Base-by-base conservation (phyloP, 2,888 invertebrate species). In the Netelia virgata region DNA sequence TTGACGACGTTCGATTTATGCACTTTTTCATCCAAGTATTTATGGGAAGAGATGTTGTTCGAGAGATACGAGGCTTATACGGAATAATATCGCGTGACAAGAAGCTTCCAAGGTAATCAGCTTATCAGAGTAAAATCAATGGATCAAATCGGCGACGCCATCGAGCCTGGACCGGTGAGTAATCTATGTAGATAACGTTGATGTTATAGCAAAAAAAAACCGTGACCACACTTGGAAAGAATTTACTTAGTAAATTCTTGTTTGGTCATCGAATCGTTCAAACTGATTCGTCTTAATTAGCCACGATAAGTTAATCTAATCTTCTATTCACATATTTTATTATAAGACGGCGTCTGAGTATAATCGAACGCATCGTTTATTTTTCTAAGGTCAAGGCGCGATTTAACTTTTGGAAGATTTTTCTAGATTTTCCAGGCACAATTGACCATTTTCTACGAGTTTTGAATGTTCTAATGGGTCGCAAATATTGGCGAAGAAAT, bases 41-140 rank as follows among this genome's bases (percentile, higher is more conserved):
- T 3, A 18, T 3, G 36, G 47, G 18, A n/a, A 57, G 23, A 64
- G 36, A 64, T 55, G 41, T n/a, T 36, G 3, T 57, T 28, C 11
- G 28, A 50, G 76, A 16, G 3, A 57, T 57, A 23, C 28, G 11
- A 66, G 14, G n/a, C 41, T 61, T 6, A 9, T 14, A 43, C 41
- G 41, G 70, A 66, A 77, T 50, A 18, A 14, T 28, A 43, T 59
- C 20, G 11, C 14, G 16, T 61, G 9, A 14, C n/a, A 43, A 14
- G 20, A 23, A 57, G 14, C 14, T 1, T 64, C 73, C 81, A 77
- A 77, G 73, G 73, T 61, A 14, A 73, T 81, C 61, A 16, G 43
- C 55, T 66, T 66, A 63, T 61, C 36, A 11, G 64, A 78, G 57
- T 69, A 64, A 69, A 78, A 78, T 74, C 16, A 57, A 43, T 23